Evolutionary conservation across 2,113 vertebrate species (phyloP), one percentile per base, ranked within the genome.

Genomic region (Maccullochella peelii): DNA sequence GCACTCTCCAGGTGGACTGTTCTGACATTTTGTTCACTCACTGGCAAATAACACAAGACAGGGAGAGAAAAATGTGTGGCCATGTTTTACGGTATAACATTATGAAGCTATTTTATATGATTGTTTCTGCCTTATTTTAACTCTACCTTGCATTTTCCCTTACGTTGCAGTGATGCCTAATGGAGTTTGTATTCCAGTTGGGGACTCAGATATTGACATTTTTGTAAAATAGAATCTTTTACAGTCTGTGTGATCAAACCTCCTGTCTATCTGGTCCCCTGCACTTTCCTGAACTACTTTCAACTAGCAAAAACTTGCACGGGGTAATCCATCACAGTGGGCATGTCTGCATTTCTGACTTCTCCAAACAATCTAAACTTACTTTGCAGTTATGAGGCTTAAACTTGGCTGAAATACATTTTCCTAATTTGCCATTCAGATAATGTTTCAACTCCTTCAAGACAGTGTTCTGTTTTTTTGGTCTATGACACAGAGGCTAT

Each of bases 21-120:
- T 59, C 86, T 85, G 86, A 88, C 82, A 80, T 87, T 90, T 90
- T 88, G 79, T 76, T 89, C 84, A 79, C 62, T 88, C 69, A 82
- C 77, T 69, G 83, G 85, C 72, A 86, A 82, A 86, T 63, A 66
- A 27, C 14, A n/a, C 30, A 23, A 80, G 77, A 69, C 79, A 75
- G 72, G 78, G 16, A 71, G 20, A 30, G 5, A 65, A 27, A 76
- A 27, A 66, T 9, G 25, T 62, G 49, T 47, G 25, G 52, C 36
- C 8, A 5, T 47, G 49, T 72, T 59, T 57, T 23, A 52, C 12
- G 3, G 7, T 52, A 58, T 47, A 30, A 67, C 8, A 74, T 58
- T 58, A 69, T 61, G 25, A 36, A 63, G 33, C 6, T n/a, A 36
- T 63, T 86, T 88, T 71, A 81, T 49, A 38, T 50, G 68, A 68